Evolutionary conservation across 2,113 vertebrate genomes (phyloP), one percentile per base, ranked within the genome.

Genomic region (Asarcornis scutulata): DNA sequence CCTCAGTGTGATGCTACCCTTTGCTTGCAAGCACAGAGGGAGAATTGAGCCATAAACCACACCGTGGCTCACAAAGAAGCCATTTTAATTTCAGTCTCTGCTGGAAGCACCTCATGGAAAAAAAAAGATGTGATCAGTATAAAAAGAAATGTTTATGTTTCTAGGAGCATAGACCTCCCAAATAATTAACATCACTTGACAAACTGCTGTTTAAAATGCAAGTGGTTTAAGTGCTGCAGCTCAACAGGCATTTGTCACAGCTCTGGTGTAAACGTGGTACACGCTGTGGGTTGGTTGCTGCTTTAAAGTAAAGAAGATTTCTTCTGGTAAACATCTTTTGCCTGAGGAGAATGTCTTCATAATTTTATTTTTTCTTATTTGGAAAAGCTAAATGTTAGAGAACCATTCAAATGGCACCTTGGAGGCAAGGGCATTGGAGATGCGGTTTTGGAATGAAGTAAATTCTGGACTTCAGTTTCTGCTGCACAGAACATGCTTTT

Each of bases 111-210:
- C 18, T 11, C 84, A n/a, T 27, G 87, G 93, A 84, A 95, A 95
- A 92, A 63, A 83, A 94, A 94, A 87, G n/a, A 92, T 59, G 88
- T 44, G 85, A 94, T 88, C 93, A 52, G 88, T 81, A 68, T 88
- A 72, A 93, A 91, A 86, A 93, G 64, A 93, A 93, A 92, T 82
- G 76, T 94, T 96, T 97, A 75, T 56, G 48, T 88, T 96, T 90
- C 88, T 90, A 82, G 86, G 80, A 93, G 69, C 77, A 68, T 86
- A 95, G 88, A 90, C 86, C 93, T 95, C 86, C 93, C 77, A 84
- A 96, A 95, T 90, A 92, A 95, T 95, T 97, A 94, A 87, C 88
- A 94, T 88, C 62, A 56, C 93, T 94, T 94, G 93, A 86, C 83
- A 94, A 87, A 93, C 73, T 84, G 77, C 94, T 90, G 80, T 91